Base-by-base conservation (phyloP, 1,140 invertebrate species). In the Euborellia annulipes region DNA sequence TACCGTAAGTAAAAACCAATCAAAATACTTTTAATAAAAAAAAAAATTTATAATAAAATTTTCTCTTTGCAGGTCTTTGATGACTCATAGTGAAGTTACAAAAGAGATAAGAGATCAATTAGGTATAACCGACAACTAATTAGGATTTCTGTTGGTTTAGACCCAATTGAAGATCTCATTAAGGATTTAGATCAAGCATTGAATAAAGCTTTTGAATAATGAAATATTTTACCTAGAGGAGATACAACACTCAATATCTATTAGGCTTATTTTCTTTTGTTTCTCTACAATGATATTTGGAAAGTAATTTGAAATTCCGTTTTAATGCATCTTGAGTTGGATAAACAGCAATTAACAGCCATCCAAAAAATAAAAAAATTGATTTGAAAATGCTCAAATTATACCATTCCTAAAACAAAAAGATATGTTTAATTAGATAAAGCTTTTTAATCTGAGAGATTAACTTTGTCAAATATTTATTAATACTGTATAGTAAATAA, bases 61-160 rank as follows among this genome's bases (percentile, higher is more conserved):
- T 56, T 58, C 62, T 61, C 8, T 52, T 57, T 63, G 21, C 55
- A 76, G 76, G 55, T 68, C 68, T n/a, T 57, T 79, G 1, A 87
- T 88, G 84, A 87, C 84, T 1, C 85, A 88, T 56, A 78, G 82
- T n/a, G 85, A 82, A 0, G 72, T 88, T 9, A 79, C 84, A 2
- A 66, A 64, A 48, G 77, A 81, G n/a, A 73, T 82, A 47, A 65
- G 90, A 54, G 66, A 60, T 19, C 59, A 69, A 30, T 67, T 97
- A 7, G 87, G 88, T 4, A 94, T 97, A 41, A 79, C 74, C 0
- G 85, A 95, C 58, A 77, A 78, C 67, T 98, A 1, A 77, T 98
- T 48, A 72, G 94, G 47, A 62, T 98, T 7, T 96, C 91, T 0
- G 79, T 97, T 30, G 93, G 94, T 3, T 64, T 97, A 7, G 94